Evolutionary conservation across 2,888 invertebrate species (phyloP), one percentile per base, ranked within the genome.

Genomic region (Protophormia terraenovae): DNA sequence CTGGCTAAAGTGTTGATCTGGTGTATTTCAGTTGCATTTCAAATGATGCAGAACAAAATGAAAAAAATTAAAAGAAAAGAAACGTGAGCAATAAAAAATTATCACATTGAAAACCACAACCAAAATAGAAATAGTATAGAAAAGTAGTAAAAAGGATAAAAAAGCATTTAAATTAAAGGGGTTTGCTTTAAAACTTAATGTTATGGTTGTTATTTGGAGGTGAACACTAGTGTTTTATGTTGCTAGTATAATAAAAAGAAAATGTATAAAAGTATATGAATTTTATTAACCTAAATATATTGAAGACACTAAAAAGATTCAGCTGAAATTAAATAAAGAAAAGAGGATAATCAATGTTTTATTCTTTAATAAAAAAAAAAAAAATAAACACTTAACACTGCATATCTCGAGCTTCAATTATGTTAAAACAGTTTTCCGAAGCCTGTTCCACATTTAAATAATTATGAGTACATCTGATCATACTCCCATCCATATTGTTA

Each of bases 81-180:
- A 84, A 78, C 77, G 78, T 85, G 85, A 82, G 78, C 82, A 85
- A 85, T 85, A 85, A 85, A 82, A 82, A 82, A 82, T 82, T 85
- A 82, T 85, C 85, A 78, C 85, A 78, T 78, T 58, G n/a, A 45
- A 72, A 84, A 19, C 62, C 27, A 35, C 14, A 55, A 22, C 16
- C 12, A 53, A 55, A 69, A 75, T n/a, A 32, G 58, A 62, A 69
- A n/a, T 45, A 38, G 27, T 55, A 50, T 50, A 50, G 24, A 29
- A 32, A 62, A 71, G 27, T 19, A 35, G 32, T 14, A 45, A n/a
- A 10, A 66, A 45, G 12, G 7, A 29, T 16, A n/a, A 53, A 38
- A 41, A 32, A 66, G 24, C 12, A 38, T 10, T 62, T 22, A 67
- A 83, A 60, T 73, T 67, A 66, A 73, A 47, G 67, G 71, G 67